These are phyloP conservation scores for Oncorhynchus tshawytscha DNA, from an alignment of 2,113 vertebrate species.

Conservation along the genomic window DNA sequence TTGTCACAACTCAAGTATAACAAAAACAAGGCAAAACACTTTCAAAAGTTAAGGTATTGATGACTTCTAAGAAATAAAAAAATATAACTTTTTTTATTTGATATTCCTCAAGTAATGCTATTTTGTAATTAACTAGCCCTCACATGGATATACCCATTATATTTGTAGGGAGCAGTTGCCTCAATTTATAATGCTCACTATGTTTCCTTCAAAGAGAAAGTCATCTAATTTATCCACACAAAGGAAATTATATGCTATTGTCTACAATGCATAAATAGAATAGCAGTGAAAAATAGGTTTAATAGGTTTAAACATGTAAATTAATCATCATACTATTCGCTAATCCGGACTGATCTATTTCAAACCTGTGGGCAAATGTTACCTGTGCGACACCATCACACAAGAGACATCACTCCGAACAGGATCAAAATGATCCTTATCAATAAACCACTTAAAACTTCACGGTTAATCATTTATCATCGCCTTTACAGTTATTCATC, in stretches of 20 bases:
- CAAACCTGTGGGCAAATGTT: slow-evolving; percentile 4
- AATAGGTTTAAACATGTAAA: slow-evolving; percentile 61
- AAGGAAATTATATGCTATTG: slow-evolving; percentile 60
- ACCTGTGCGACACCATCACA: background rate
- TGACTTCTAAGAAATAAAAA: background rate
- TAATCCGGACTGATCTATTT: slow-evolving; percentile 32
- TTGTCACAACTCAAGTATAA: background rate
- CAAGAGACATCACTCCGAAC: background rate
- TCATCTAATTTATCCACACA: slow-evolving; percentile 61
- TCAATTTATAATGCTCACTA: background rate
- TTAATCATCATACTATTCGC: slow-evolving; percentile 45
- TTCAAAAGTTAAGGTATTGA: background rate
- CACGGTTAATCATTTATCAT: background rate
- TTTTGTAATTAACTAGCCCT: slow-evolving; percentile 4
- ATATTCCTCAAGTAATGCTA: background rate
- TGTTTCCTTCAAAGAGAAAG: slow-evolving; percentile 35
- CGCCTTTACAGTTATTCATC: slow-evolving; percentile 28
- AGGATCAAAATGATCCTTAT: slow-evolving; percentile 39
- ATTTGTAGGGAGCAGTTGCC: background rate
- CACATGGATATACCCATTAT: background rate
- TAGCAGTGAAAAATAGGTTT: slow-evolving; percentile 55
- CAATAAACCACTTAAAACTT: slow-evolving; percentile 39
- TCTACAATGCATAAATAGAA: slow-evolving; percentile 50
- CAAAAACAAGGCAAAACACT: background rate
- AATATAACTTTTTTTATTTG: background rate